phyloP scores from a whole-genome alignment of 2,113 vertebrate species.

The Platysternon megacephalum region DNA sequence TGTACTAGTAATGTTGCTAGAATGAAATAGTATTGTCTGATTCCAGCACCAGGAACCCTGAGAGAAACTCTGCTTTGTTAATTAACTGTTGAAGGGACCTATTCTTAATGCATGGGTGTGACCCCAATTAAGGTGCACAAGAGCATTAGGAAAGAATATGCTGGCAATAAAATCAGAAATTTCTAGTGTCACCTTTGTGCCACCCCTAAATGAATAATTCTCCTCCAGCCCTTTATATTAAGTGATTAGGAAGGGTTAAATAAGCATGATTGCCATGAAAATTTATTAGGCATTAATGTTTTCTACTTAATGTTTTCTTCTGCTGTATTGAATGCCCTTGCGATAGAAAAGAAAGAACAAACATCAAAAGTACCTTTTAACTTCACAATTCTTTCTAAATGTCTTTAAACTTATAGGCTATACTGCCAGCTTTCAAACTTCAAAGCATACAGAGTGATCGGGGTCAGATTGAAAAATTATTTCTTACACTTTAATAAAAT shows the following conservation, averaged over 20 bases:
- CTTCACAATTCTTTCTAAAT: slow-evolving; percentile 85
- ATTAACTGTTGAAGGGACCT: neutral
- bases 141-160: neutral
- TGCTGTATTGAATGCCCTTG: slow-evolving; percentile 80
- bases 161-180: neutral
- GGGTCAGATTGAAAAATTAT: slow-evolving; percentile 82
- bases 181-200: neutral
- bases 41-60: fast-evolving
- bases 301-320: slow-evolving; percentile 70
- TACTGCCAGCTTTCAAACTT: slow-evolving; percentile 83
- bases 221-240: slow-evolving; percentile 33
- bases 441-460: slow-evolving; percentile 81
- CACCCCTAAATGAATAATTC: neutral
- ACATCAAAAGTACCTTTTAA: slow-evolving; percentile 89
- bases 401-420: slow-evolving; percentile 86
- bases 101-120: neutral
- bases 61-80: neutral
- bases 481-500: slow-evolving; percentile 84
- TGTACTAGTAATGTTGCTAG: neutral
- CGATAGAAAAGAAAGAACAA: slow-evolving; percentile 82
- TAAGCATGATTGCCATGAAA: slow-evolving; percentile 72
- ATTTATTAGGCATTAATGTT: slow-evolving; percentile 78
- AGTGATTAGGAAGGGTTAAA: slow-evolving; percentile 79
- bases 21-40: neutral
- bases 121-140: neutral